Evolutionary conservation across 2,888 invertebrate genomes (phyloP).

Genomic region (Atethmia centrago): DNA sequence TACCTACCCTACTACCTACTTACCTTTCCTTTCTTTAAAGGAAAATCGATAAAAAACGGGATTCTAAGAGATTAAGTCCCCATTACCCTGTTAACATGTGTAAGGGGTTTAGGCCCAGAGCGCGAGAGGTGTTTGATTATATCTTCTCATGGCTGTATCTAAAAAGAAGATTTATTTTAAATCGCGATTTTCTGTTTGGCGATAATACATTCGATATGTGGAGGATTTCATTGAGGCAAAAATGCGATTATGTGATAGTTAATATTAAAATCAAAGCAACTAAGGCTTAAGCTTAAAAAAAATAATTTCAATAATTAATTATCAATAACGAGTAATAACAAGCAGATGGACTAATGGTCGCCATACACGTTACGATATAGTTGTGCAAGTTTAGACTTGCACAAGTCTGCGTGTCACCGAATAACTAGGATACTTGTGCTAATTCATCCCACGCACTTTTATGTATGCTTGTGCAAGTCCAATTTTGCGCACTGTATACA

Average conservation of each 20-base stretch:
- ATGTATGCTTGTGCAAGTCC: too few species aligned
- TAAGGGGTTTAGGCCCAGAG: conserved; percentile 37
- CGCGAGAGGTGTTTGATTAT: conserved; percentile 1
- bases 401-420: too few species aligned
- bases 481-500: background rate
- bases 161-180: background rate
- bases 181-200: background rate
- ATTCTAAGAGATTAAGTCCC: conserved; percentile 18
- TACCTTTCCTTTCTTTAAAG: too few species aligned
- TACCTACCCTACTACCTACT: too few species aligned
- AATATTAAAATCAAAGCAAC: too few species aligned
- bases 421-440: too few species aligned
- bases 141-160: conserved; percentile 12
- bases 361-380: too few species aligned
- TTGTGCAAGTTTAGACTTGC: too few species aligned
- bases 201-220: background rate
- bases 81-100: conserved; percentile 23
- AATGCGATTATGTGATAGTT: background rate
- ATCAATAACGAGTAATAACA: background rate
- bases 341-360: background rate
- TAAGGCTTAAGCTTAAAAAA: too few species aligned
- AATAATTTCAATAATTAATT: background rate
- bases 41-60: conserved; percentile 4
- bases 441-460: too few species aligned
- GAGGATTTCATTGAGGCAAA: background rate